Base-by-base conservation (phyloP, 2,888 invertebrate species). In the Dasypogon diadema region DNA sequence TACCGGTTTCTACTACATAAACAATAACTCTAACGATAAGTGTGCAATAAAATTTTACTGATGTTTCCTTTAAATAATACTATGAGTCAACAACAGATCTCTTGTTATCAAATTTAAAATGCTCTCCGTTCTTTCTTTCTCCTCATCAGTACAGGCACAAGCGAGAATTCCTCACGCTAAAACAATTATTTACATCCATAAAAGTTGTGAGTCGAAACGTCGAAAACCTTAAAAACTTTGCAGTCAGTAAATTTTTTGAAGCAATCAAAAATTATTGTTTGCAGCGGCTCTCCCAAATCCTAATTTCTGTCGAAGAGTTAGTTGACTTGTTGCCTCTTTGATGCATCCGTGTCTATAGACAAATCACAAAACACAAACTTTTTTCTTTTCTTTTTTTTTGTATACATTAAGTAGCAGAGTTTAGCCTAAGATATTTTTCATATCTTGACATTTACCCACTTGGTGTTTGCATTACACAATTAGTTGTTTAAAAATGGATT, bases 301-400 rank as follows among this genome's bases (percentile, higher is more conserved):
- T n/a, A 42, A n/a, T 42, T 2, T 42, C 12, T 42, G 42, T 42
- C 8, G 4, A 3, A 30, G 30, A 5, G 4, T n/a, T n/a, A n/a
- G 8, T 5, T 30, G 8, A 30, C 30, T 30, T 8, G 30, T 30
- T 30, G 30, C 30, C 30, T 30, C 30, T 30, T 30, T 30, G 30
- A 30, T 30, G 30, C 8, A 30, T 42, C 6, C 51, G 3, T 21
- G 46, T 65, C 24, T 24, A 46, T 46, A 65, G 65, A 65, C 65
- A 42, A 65, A 65, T 65, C 65, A 65, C 65, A 65, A 65, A 65
- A 65, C 65, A 65, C 65, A 65, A 60, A 60, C 18, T 6, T 37
- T 34, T 42, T 10, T n/a, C n/a, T n/a, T n/a, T 6, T 37, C 21
- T 42, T 3, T 30, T 30, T 30, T 3, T 16, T 30, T 34, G 26